phyloP scores from a whole-genome alignment of 2,888 invertebrate species.

The Leptinotarsa juncta region DNA sequence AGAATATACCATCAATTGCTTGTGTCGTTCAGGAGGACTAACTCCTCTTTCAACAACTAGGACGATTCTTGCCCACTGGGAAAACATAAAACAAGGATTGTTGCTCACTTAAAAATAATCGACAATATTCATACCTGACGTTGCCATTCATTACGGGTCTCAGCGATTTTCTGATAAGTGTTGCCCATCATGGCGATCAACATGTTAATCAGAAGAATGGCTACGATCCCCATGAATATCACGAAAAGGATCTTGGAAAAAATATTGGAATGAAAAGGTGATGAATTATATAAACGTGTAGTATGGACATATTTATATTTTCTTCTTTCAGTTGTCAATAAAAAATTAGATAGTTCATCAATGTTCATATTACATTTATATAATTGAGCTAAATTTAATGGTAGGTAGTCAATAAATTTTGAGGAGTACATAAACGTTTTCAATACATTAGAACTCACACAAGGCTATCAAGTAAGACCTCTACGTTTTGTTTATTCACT shows the following conservation, averaged over 20 bases:
- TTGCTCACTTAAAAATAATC: neutral
- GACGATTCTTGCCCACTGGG: slow-evolving; percentile 96
- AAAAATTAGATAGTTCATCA: too few relatives aligned
- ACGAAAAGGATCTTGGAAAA: slow-evolving; percentile 83
- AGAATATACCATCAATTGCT: slow-evolving; percentile 90
- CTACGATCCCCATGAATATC: slow-evolving; percentile 97
- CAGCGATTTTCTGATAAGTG: slow-evolving; percentile 97
- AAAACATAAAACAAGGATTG: slow-evolving; percentile 29
- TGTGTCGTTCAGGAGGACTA: slow-evolving; percentile 85
- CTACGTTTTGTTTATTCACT: too few relatives aligned
- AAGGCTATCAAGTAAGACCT: too few relatives aligned
- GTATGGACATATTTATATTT: too few relatives aligned
- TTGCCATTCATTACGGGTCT: slow-evolving; percentile 98
- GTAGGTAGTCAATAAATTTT: too few relatives aligned
- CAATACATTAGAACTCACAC: too few relatives aligned
- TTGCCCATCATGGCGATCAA: slow-evolving; percentile 99
- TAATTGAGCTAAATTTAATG: too few relatives aligned
- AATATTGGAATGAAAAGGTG: too few relatives aligned
- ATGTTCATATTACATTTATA: too few relatives aligned
- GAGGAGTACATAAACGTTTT: too few relatives aligned
- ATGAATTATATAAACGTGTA: too few relatives aligned
- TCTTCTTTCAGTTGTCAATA: neutral
- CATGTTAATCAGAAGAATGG: slow-evolving; percentile 95
- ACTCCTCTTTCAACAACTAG: slow-evolving; percentile 97
- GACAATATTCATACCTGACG: slow-evolving; percentile 72